These are phyloP conservation scores for Hypsibius dujardini DNA, from an alignment of 1,140 invertebrate species.

Conservation along the genomic window DNA sequence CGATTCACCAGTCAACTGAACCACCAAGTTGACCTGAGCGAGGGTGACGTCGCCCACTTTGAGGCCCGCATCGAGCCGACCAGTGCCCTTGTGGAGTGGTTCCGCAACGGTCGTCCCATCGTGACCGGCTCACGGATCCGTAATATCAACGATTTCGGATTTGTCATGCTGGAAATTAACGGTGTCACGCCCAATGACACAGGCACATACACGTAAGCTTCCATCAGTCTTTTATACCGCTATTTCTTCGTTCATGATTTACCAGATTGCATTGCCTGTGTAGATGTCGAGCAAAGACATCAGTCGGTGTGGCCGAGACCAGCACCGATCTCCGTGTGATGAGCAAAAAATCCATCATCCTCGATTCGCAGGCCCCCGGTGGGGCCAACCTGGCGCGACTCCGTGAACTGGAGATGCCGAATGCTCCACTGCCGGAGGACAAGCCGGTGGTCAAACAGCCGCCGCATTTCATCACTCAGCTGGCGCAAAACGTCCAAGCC, in stretches of 20 bases:
- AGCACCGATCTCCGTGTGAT: background rate
- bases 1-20: slow-evolving; percentile 58
- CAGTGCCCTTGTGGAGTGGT: slow-evolving; percentile 77
- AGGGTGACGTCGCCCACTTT: slow-evolving; percentile 71
- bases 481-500: slow-evolving; percentile 24
- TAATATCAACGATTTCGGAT: slow-evolving; percentile 79
- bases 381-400: slow-evolving; percentile 79
- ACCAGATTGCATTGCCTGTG: too few relatives aligned
- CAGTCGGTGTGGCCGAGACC: slow-evolving; percentile 9
- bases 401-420: slow-evolving; percentile 69
- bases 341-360: slow-evolving; percentile 60
- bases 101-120: slow-evolving; percentile 70
- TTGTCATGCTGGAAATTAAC: slow-evolving; percentile 66
- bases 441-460: slow-evolving; percentile 40
- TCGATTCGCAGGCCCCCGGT: slow-evolving; percentile 74
- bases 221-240: too few relatives aligned
- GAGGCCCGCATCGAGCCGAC: slow-evolving; percentile 72
- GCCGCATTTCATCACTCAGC: slow-evolving; percentile 61
- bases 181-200: slow-evolving; percentile 65
- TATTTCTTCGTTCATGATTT: too few relatives aligned
- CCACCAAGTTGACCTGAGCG: slow-evolving; percentile 54
- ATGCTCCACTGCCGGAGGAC: slow-evolving; percentile 44
- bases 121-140: slow-evolving; percentile 57
- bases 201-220: slow-evolving; percentile 50
- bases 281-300: slow-evolving; percentile 47